Conservation (phyloP, 2,888 invertebrate species). For the Dynastes grantii region DNA sequence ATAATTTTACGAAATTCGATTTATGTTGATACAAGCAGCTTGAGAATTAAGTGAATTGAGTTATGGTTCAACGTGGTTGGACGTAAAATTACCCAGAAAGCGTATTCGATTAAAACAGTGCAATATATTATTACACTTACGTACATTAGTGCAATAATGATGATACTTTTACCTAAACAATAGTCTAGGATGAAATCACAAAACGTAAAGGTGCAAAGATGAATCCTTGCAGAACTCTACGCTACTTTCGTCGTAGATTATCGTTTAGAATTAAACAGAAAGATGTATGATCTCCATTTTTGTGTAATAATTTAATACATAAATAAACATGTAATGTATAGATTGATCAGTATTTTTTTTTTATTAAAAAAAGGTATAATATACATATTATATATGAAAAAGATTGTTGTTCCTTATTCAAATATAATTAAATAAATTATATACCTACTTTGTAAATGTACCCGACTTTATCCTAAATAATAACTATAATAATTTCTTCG, state of each 20-base stretch:
- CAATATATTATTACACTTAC: not conserved
- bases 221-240: too few relatives aligned
- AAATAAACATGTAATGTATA: not conserved
- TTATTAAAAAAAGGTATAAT: too few relatives aligned
- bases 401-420: conserved; percentile 16
- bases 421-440: too few relatives aligned
- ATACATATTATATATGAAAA: not conserved
- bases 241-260: not conserved
- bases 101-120: not conserved
- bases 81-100: too few relatives aligned
- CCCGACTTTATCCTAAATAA: conserved; percentile 1
- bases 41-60: not conserved
- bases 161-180: too few relatives aligned
- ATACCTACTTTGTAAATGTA: not conserved
- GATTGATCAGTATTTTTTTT: conserved; percentile 25
- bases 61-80: too few relatives aligned
- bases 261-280: not conserved
- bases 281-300: not conserved
- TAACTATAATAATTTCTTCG: too few relatives aligned
- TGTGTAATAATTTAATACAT: not conserved
- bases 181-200: too few relatives aligned
- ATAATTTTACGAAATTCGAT: conserved; percentile 1
- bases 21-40: not conserved
- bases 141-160: too few relatives aligned
- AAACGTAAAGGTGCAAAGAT: too few relatives aligned